Percentiles rank a stretch among this genome's conserved stretches.
Evolutionary conservation across 2,888 invertebrate genomes (phyloP).

Genomic region (Thymelicus lineola): DNA sequence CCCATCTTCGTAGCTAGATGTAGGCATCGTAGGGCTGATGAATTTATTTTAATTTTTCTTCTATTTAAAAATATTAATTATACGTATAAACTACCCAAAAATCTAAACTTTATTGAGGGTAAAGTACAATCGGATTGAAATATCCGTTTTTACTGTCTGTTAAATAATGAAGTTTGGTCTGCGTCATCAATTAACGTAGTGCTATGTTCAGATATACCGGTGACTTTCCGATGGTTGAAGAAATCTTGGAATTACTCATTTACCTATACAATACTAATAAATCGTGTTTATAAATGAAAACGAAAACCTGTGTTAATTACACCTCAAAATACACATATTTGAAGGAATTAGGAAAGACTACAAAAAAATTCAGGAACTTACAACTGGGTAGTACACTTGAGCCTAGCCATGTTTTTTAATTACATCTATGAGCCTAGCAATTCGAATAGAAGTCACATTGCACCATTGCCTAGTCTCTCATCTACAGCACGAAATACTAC

Average conservation of each 20-base stretch:
- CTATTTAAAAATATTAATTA: too few species aligned
- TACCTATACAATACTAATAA: constrained; percentile 12
- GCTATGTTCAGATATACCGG: constrained; percentile 54
- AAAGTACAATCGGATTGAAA: neutral
- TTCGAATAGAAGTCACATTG: too few species aligned
- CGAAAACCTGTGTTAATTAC: neutral
- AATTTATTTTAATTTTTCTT: too few species aligned
- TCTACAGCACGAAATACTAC: too few species aligned
- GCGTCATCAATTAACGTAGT: constrained; percentile 59
- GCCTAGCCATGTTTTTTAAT: too few species aligned
- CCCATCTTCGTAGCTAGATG: too few species aligned
- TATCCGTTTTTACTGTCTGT: neutral
- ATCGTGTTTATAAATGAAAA: neutral
- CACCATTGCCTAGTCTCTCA: too few species aligned
- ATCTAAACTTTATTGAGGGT: neutral
- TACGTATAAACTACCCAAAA: neutral
- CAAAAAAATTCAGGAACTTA: too few species aligned
- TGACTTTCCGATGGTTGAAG: constrained; percentile 49
- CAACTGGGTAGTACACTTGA: too few species aligned
- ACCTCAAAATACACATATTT: neutral
- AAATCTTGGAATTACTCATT: constrained; percentile 44
- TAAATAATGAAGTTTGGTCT: constrained; percentile 50
- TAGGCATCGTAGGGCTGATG: too few species aligned
- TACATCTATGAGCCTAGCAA: too few species aligned
- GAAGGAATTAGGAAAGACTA: too few species aligned